Evolutionary conservation across 2,113 vertebrate genomes (phyloP).

Genomic region (Phaetusa simplex): DNA sequence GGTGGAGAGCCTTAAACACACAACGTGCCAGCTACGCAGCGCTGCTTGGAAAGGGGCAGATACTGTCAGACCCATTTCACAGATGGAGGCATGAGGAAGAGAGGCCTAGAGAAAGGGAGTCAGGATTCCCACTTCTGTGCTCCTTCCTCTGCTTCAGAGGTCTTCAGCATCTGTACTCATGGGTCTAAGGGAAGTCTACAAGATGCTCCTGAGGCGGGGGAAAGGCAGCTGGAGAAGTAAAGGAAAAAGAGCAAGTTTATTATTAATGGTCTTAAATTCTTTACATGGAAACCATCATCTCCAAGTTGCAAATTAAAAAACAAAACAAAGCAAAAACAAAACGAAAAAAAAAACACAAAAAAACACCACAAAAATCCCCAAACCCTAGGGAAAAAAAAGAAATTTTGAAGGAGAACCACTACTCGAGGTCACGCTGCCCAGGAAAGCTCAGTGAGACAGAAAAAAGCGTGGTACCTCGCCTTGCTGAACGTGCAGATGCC

Average conservation of each 20-base stretch:
- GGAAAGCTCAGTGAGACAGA: too few species aligned
- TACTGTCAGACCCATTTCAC: accelerated
- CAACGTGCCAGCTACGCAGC: accelerated
- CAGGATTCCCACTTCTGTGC: background rate
- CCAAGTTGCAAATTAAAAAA: background rate
- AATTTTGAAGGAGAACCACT: background rate
- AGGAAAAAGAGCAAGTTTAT: background rate
- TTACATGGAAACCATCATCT: background rate
- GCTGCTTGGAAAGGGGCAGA: accelerated
- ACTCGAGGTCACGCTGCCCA: background rate
- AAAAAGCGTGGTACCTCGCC: accelerated
- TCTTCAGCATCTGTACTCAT: accelerated
- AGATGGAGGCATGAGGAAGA: background rate
- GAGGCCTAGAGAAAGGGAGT: background rate
- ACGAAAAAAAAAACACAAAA: too few species aligned
- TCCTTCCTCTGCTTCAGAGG: background rate
- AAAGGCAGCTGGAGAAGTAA: background rate
- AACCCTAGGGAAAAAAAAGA: too few species aligned
- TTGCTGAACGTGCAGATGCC: background rate
- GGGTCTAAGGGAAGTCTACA: background rate
- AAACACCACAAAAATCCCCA: too few species aligned
- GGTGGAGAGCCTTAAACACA: too few species aligned
- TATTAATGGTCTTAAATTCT: background rate
- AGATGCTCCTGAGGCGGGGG: background rate
- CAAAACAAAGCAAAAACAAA: background rate